Evolutionary conservation across 2,113 vertebrate species (phyloP).

Genomic region (Chroicocephalus ridibundus): DNA sequence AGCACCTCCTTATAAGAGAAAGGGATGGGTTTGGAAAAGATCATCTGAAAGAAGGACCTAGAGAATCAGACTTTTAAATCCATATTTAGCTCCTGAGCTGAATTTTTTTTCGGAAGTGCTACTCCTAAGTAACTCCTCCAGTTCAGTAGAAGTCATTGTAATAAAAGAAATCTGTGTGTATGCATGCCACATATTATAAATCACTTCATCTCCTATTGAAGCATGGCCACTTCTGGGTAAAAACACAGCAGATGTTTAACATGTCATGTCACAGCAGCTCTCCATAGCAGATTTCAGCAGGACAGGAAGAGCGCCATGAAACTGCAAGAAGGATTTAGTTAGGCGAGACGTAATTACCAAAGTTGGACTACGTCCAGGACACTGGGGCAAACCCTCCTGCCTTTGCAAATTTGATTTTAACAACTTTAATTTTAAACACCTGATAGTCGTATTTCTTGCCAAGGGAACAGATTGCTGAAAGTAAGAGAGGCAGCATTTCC

Average conservation of each 20-base stretch:
- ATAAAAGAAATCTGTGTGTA: background rate
- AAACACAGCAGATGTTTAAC: background rate
- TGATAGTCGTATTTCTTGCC: background rate
- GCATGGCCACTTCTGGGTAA: background rate
- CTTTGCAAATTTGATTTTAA: constrained; percentile 57
- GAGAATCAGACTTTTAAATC: background rate
- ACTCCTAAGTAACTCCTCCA: background rate
- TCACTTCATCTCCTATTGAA: background rate
- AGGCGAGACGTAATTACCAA: background rate
- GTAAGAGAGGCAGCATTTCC: background rate
- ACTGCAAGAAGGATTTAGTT: background rate
- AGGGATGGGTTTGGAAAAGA: background rate
- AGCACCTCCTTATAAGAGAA: background rate
- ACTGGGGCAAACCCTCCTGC: constrained; percentile 14
- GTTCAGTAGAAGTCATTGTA: background rate
- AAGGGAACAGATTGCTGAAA: background rate
- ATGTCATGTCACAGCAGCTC: background rate
- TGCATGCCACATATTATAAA: background rate
- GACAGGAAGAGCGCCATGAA: background rate
- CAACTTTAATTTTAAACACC: constrained; percentile 54
- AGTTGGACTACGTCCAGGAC: constrained; percentile 15
- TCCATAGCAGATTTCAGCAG: rapidly evolving
- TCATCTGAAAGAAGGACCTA: background rate
- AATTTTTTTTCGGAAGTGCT: background rate
- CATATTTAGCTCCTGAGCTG: background rate